Evolutionary conservation across 2,888 invertebrate genomes (phyloP).

Genomic region (Calameuta pallipes): DNA sequence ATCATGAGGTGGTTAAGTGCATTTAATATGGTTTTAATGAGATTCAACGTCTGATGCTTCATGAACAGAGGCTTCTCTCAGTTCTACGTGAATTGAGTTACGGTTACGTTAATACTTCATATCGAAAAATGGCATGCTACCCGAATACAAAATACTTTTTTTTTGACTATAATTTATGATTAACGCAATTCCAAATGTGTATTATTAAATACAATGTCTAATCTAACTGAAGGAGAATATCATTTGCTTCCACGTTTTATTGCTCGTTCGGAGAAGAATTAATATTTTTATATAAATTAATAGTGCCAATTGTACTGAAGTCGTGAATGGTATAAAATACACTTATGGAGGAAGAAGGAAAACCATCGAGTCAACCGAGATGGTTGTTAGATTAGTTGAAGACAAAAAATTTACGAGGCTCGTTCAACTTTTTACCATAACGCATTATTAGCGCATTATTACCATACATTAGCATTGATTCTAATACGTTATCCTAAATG

Average conservation of each 20-base stretch:
- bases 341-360: not conserved
- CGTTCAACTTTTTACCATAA: not conserved
- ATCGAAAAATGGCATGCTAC: constrained; percentile 37
- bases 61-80: constrained; percentile 20
- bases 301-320: not conserved
- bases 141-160: constrained; percentile 46
- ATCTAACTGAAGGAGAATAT: constrained; percentile 5
- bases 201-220: constrained; percentile 34
- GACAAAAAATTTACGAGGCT: not conserved
- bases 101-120: constrained; percentile 21
- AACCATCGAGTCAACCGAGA: not conserved
- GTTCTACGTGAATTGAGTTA: constrained; percentile 17
- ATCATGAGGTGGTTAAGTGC: constrained; percentile 36
- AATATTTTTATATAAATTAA: not conserved
- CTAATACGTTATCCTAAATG: constrained; percentile 46
- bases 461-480: constrained; percentile 13
- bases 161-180: constrained; percentile 21
- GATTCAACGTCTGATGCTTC: constrained; percentile 42
- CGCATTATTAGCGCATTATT: not conserved
- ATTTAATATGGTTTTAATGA: constrained; percentile 37
- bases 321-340: not conserved
- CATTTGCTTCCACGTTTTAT: not conserved
- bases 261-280: not conserved
- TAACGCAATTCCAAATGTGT: constrained; percentile 34
- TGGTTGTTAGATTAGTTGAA: not conserved